These are phyloP conservation scores for Flexamia atlantica DNA, from an alignment of 2,888 invertebrate genomes.

Conservation along the genomic window DNA sequence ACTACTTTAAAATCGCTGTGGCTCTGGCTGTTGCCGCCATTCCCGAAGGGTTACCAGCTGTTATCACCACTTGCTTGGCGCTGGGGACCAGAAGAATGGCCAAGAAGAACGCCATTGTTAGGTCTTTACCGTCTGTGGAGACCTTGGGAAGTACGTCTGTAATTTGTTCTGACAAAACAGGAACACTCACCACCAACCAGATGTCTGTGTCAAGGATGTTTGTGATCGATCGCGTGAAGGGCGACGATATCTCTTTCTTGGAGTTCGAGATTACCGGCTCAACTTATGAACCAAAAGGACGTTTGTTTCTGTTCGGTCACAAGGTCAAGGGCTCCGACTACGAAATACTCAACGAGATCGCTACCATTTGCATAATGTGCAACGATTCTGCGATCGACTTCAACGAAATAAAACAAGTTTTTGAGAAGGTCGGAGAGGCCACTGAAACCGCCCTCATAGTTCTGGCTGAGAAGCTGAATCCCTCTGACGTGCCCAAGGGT, in stretches of 20 bases:
- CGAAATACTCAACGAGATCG: constrained; percentile 94
- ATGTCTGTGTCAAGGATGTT: constrained; percentile 99
- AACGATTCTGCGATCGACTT: constrained; percentile 99
- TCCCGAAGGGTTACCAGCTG: constrained; percentile 99
- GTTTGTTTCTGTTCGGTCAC: constrained; percentile 92
- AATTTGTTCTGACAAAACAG: constrained; percentile 99
- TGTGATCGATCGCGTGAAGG: constrained; percentile 94
- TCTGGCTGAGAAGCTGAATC: constrained; percentile 98
- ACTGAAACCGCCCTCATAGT: constrained; percentile 99
- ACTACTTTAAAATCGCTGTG: constrained; percentile 99
- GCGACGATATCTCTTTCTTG: constrained; percentile 91
- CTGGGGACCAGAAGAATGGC: constrained; percentile 99
- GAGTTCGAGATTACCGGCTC: constrained; percentile 99
- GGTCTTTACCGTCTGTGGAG: constrained; percentile 99
- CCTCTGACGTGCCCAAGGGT: constrained; percentile 91
- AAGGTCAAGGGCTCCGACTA: constrained; percentile 92
- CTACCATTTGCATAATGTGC: constrained; percentile 99
- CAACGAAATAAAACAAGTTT: constrained; percentile 98
- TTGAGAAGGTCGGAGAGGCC: constrained; percentile 99
- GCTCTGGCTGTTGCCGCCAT: constrained; percentile 99
- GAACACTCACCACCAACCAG: constrained; percentile 99
- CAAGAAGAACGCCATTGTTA: constrained; percentile 99
- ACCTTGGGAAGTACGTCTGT: constrained; percentile 99
- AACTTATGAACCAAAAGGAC: constrained; percentile 99
- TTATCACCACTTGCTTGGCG: constrained; percentile 99